Evolutionary conservation across 1,140 invertebrate species (phyloP), one percentile per base, ranked within the genome.

Genomic region (Listronotus oregonensis): DNA sequence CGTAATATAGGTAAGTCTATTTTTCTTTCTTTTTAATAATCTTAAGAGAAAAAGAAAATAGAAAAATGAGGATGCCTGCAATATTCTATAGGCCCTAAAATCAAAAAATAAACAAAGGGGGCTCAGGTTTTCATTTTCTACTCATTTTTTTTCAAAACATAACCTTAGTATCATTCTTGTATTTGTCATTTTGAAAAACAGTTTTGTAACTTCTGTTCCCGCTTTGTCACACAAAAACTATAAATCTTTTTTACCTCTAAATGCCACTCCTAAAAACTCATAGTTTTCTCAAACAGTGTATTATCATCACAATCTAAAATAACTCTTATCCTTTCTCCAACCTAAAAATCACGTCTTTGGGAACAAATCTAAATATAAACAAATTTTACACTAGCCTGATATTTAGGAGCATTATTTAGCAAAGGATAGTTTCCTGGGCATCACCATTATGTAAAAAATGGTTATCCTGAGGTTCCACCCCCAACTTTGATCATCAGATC

Each of bases 401-500:
- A 99, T 82, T 96, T 97, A 34, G 96, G 96, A 68, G 95, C 94
- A 86, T 98, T 98, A 79, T 97, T 98, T 61, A 98, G 82, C 27
- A 94, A 80, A 31, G 97, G 97, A 85, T 97, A 99, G 80, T 92
- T 95, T 64, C 95, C 96, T 96, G 91, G 68, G 90, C 90, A 81
- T 97, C 93, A 52, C 96, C 96, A 86, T 98, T 98, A 77, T 99
- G 96, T 70, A 98, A 81, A 49, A 99, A 86, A 84, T 94, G 89
- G 85, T 99, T 99, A 81, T 99, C 96, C 14, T 96, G 62, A 99
- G 85, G 86, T 99, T 99, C 96, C 97, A 99, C 5, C 96, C 96
- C 96, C 96, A 99, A 73, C 95, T 97, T 79, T 98, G 90, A 77
- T 97, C 93, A 82, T 99, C 95, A 44, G 92, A 93, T 17, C 97